Base-by-base conservation (phyloP, 2,888 invertebrate genomes). In the Stenodera caucasica region DNA sequence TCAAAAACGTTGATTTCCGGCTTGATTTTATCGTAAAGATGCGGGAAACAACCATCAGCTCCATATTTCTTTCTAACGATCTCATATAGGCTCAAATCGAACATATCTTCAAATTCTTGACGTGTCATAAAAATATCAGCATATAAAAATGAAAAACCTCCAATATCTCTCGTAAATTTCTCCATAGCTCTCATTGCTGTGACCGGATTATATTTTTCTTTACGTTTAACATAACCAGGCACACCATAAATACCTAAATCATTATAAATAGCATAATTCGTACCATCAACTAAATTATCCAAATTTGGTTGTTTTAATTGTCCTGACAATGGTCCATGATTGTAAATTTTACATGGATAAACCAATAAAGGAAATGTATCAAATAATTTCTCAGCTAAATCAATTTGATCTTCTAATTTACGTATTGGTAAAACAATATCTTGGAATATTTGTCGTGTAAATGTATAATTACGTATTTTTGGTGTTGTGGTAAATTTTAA, bases 401-500 rank as follows among this genome's bases (percentile, higher is more conserved):
- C 82, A 7, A 89, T 86, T 73, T 89, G 88, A 21, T 83, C 82
- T 70, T 89, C 88, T 50, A 89, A 77, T 73, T 87, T 86, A 32
- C 83, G 80, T 55, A 89, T 83, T 0, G 89, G 89, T 45, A 89
- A 76, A 0, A 89, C 88, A 32, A 89, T 88, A 71, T 89, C 89
- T 79, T 89, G 88, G 76, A 89, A 89, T 0, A 88, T 87, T 80
- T 89, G 89, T 70, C 86, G 87, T 0, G 88, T 87, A 72, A 89
- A 88, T 0, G 89, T 89, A 75, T 87, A 88, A 0, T 85, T 87
- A 61, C 89, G 76, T 0, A 90, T 82, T 9, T 87, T 87, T 0
- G 87, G 85, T 0, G 89, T 90, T 0, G 89, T 90, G 0, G 88
- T 87, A 78, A 86, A 88, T 72, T 89, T 89, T n/a, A 89, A 75